phyloP scores from a whole-genome alignment of 2,113 vertebrate genomes.

The Cranoglanis bouderius region DNA sequence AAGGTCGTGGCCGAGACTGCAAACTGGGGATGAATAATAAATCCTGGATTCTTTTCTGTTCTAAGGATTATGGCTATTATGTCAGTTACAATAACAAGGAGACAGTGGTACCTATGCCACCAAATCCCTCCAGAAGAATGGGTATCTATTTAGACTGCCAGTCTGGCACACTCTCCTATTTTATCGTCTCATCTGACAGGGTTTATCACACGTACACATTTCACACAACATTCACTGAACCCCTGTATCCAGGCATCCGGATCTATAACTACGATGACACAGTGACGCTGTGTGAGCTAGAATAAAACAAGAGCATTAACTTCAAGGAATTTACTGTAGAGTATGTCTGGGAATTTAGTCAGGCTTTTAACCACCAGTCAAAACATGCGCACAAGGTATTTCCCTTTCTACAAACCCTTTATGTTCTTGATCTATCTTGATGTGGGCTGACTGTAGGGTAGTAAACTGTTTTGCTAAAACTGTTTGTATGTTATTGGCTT shows the following conservation, averaged over 20 bases:
- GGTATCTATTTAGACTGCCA: constrained; percentile 57
- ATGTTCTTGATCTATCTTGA: no score
- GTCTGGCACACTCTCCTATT: constrained; percentile 57
- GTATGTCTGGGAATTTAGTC: no score
- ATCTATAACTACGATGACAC: constrained; percentile 39
- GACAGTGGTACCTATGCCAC: neutral
- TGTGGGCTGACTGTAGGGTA: no score
- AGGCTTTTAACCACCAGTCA: no score
- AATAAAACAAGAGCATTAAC: neutral
- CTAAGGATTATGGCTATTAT: constrained; percentile 35
- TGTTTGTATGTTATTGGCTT: no score
- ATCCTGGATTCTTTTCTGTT: constrained; percentile 58
- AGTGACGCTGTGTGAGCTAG: constrained; percentile 20
- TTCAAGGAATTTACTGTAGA: neutral
- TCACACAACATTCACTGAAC: constrained; percentile 20
- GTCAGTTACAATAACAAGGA: neutral
- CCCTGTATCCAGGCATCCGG: constrained; percentile 50
- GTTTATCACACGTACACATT: constrained; percentile 44
- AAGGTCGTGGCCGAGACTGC: neutral
- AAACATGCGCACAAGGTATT: no score
- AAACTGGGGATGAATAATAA: constrained; percentile 49
- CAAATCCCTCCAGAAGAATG: constrained; percentile 30
- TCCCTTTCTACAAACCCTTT: no score
- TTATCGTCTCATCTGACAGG: constrained; percentile 52
- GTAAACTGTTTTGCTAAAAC: no score